Base-by-base conservation (phyloP, 2,888 invertebrate genomes). In the Tryphoninae sp. region DNA sequence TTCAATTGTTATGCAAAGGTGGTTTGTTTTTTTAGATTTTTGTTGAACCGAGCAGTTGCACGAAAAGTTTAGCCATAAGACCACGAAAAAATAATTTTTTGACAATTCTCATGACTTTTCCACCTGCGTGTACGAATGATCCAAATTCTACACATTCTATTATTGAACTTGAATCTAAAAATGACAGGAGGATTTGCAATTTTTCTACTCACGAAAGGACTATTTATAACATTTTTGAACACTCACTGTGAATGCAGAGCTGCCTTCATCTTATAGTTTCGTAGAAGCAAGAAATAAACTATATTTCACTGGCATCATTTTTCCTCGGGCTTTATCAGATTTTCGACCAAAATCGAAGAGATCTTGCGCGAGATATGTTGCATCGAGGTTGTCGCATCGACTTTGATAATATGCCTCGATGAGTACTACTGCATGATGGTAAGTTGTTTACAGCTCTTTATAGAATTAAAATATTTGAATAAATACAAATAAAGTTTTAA, bases 401-500 rank as follows among this genome's bases (percentile, higher is more conserved):
- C 89, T 0, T 19, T 90, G 64, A 87, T 89, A 19, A 90, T 90
- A 76, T 90, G 90, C 45, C 87, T 89, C n/a, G 79, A 90, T 1
- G 89, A 88, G 76, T 90, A 88, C 76, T 88, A 87, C 77, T 84
- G 88, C 40, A 84, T 90, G 8, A 87, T 84, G 88, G 90, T 89
- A 87, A 7, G 42, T 33, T 33, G 6, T 33, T 33, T 33, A 33
- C 7, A 1, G 33, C 6, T 33, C 33, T 33, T 4, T 33, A 33
- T 33, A 4, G 0, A 33, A 40, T 42, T 55, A 55, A 77, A 73
- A 68, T 77, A 45, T 23, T 8, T 51, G 2, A 45, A 75, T 16
- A 61, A 49, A 73, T 65, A 68, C 33, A 33, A 6, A 33, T 33
- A 73, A 6, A 51, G 19, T 2, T 11, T 19, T 8, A 11, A 23